Evolutionary conservation across 2,113 vertebrate genomes (phyloP), one percentile per base, ranked within the genome.

Genomic region (Mormyrus lacerda): DNA sequence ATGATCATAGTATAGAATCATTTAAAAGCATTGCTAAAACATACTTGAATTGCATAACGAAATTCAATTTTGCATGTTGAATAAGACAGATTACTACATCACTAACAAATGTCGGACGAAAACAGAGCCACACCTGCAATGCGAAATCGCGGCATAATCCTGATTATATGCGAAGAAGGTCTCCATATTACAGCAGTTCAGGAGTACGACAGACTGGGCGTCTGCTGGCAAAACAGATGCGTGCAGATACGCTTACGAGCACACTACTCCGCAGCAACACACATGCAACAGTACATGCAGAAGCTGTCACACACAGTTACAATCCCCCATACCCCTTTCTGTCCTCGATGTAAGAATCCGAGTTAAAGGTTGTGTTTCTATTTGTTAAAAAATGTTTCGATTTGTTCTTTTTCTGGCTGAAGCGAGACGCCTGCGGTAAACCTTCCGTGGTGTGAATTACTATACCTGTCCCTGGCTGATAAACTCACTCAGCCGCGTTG

Each of bases 381-480:
- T 79, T 19, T 42, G 73, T 39, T 69, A 1, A 69, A 31, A 65
- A 69, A 69, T 31, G 61, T 69, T 69, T 13, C 27, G 61, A 31
- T 69, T 69, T 69, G 61, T 69, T 69, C n/a, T 76, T 76, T 39
- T 76, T 76, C 73, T 79, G 13, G 35, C 17, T 13, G 61, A 69
- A 3, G n/a, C 61, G 61, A 69, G 61, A 51, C 79, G 24, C 55
- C 42, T 42, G 31, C 76, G 19, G 39, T 82, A 82, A 82, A 82
- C 76, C 73, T 6, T 19, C 79, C 21, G 17, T 84, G 44, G 45
- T 27, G 84, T 45, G 87, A 89, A 87, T 87, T 61, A 76, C 47
- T 76, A 86, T 93, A 94, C 93, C 93, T 93, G 91, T 86, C 45
- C 88, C 53, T 89, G 31, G 89, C 65, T 79, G 44, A n/a, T 48